Conservation (phyloP, 53 echinoderm and acorn worm genomes). For the Henricia sp. region DNA sequence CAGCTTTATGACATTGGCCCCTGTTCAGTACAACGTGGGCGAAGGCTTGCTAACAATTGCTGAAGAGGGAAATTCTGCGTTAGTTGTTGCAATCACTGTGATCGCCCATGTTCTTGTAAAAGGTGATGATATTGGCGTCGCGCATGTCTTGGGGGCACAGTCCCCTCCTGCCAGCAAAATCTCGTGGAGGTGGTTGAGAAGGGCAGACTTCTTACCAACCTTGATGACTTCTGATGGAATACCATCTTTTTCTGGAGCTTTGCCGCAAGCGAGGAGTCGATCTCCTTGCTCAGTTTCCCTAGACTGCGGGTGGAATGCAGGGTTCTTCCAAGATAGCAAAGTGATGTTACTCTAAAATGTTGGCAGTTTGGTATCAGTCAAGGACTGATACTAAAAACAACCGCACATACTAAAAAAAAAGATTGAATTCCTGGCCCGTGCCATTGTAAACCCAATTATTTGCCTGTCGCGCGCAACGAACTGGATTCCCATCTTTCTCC, state of each 20-base stretch:
- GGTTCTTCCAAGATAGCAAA: neutral
- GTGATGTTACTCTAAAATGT: too few relatives aligned
- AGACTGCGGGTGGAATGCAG: neutral
- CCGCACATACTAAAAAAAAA: too few relatives aligned
- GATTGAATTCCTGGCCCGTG: too few relatives aligned
- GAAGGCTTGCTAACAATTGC: neutral
- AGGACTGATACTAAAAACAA: too few relatives aligned
- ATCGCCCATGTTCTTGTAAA: conserved; percentile 75
- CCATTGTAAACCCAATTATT: too few relatives aligned
- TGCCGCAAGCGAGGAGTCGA: neutral
- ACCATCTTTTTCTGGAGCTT: conserved; percentile 18
- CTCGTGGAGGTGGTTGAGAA: neutral
- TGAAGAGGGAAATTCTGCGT: conserved; percentile 32
- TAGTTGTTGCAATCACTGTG: conserved; percentile 70
- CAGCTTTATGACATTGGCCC: too few relatives aligned
- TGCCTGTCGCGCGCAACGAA: too few relatives aligned
- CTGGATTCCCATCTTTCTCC: too few relatives aligned
- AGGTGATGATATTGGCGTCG: conserved; percentile 60
- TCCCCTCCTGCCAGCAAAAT: neutral
- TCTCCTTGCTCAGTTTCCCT: neutral
- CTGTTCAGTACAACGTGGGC: neutral
- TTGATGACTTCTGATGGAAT: neutral
- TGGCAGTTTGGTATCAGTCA: too few relatives aligned
- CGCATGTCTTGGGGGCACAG: conserved; percentile 41
- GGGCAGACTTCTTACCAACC: neutral